Evolutionary conservation across 2,888 invertebrate species (phyloP), one percentile per base, ranked within the genome.

Genomic region (Fragum sueziense): DNA sequence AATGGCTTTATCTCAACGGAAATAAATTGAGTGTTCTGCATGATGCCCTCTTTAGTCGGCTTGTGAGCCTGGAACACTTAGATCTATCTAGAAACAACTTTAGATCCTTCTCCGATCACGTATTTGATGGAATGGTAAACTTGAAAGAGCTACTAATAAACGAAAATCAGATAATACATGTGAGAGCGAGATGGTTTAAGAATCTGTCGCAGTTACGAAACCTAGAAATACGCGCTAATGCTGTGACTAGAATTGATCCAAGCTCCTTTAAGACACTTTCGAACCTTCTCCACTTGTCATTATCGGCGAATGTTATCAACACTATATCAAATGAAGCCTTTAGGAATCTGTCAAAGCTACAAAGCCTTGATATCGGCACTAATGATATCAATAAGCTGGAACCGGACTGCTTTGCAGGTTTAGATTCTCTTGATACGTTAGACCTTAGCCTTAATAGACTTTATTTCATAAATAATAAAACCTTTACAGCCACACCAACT

Each of bases 271-370:
- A 79, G 25, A 80, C 82, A 17, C 75, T 88, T 31, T 67, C 80
- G 1, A 86, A 80, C 52, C 71, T 88, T 14, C 75, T 85, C 62
- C 74, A 84, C 17, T 70, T 88, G n/a, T 77, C 79, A 17, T 69
- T 88, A 7, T 88, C 88, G 27, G 85, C 85, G 7, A 88, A 87
- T 68, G 79, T 73, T 25, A 86, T 87, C 1, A 82, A 77, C 57
- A 71, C 76, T n/a, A 80, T 87, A n/a, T 82, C 86, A 29, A 79
- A 81, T 9, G 82, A 80, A 25, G 86, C 87, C 0, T 93, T 96
- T 96, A 93, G 97, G 96, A 97, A 85, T 57, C 75, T 87, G 11
- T 67, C 75, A 9, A 83, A 80, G 31, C 77, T 89, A 20, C 74
- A 85, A 54, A 62, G 79, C 20, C 75, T 90, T 3, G 88, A 90